Conservation (phyloP, 2,113 vertebrate species). For the Herpailurus yagouaroundi region DNA sequence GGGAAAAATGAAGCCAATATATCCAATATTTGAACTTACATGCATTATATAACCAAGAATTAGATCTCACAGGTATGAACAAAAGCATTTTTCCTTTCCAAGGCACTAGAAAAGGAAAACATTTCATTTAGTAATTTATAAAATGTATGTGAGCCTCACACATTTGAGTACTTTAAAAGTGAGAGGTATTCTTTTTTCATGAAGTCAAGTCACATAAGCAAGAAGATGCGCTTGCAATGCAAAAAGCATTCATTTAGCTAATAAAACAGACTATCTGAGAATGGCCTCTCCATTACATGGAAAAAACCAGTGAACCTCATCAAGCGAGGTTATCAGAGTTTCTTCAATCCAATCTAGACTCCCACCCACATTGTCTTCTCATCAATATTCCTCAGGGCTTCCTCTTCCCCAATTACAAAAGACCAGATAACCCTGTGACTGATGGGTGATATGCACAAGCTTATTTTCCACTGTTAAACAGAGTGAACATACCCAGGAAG, state of each 20-base stretch:
- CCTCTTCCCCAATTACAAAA: slow-evolving; percentile 67
- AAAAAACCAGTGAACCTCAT: slow-evolving; percentile 70
- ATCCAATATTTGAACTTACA: slow-evolving; percentile 63
- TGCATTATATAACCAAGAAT: slow-evolving; percentile 56
- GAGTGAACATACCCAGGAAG: slow-evolving; percentile 58
- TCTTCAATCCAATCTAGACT: slow-evolving; percentile 67
- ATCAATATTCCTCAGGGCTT: slow-evolving; percentile 70
- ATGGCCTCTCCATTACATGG: slow-evolving; percentile 27
- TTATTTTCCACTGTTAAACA: slow-evolving; percentile 51
- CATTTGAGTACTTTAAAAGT: slow-evolving; percentile 38
- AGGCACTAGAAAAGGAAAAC: slow-evolving; percentile 42
- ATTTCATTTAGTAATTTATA: slow-evolving; percentile 64
- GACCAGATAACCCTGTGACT: slow-evolving; percentile 69
- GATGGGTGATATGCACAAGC: slow-evolving; percentile 32
- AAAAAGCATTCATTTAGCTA: slow-evolving; percentile 32
- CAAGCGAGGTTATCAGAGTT: slow-evolving; percentile 76
- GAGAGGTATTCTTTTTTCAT: neutral
- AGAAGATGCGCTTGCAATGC: neutral
- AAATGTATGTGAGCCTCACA: slow-evolving; percentile 33
- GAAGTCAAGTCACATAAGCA: slow-evolving; percentile 57
- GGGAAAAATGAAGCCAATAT: slow-evolving; percentile 67
- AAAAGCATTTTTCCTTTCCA: slow-evolving; percentile 56
- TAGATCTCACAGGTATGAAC: slow-evolving; percentile 48
- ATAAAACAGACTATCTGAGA: slow-evolving; percentile 50
- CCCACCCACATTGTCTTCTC: slow-evolving; percentile 69